Evolutionary conservation across 2,113 vertebrate genomes (phyloP).

Genomic region (Myotis brandtii): DNA sequence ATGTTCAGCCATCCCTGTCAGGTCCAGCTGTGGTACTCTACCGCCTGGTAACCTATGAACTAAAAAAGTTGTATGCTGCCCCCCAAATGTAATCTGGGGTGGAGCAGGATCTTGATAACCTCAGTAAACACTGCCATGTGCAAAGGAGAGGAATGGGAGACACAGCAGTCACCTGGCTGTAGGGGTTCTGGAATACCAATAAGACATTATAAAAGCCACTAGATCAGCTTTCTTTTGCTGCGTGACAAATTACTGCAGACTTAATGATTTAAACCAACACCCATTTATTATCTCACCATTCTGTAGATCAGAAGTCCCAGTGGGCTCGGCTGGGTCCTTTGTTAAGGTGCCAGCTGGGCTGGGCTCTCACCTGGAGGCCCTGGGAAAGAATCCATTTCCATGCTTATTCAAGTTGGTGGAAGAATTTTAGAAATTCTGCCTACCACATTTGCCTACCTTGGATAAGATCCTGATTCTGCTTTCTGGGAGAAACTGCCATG

Average conservation of each 20-base stretch:
- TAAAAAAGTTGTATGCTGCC: neutral
- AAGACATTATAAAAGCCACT: neutral
- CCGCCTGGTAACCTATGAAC: neutral
- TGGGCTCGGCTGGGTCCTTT: neutral
- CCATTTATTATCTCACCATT: neutral
- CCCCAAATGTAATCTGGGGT: neutral
- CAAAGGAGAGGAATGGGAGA: neutral
- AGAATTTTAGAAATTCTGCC: constrained; percentile 34
- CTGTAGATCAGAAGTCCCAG: neutral
- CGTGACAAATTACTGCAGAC: neutral
- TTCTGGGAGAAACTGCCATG: neutral
- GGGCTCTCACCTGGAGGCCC: neutral
- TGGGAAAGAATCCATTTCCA: neutral
- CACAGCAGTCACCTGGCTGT: neutral
- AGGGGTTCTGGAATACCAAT: neutral
- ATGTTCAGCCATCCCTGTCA: neutral
- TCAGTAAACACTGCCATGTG: neutral
- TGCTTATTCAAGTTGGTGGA: neutral
- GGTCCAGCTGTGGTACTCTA: neutral
- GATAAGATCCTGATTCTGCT: constrained; percentile 12
- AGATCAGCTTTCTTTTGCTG: neutral
- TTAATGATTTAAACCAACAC: neutral
- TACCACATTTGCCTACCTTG: neutral
- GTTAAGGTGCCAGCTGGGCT: neutral
- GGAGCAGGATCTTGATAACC: neutral